Conservation (phyloP, 1,140 invertebrate genomes). For the Anastatus disparis region DNA sequence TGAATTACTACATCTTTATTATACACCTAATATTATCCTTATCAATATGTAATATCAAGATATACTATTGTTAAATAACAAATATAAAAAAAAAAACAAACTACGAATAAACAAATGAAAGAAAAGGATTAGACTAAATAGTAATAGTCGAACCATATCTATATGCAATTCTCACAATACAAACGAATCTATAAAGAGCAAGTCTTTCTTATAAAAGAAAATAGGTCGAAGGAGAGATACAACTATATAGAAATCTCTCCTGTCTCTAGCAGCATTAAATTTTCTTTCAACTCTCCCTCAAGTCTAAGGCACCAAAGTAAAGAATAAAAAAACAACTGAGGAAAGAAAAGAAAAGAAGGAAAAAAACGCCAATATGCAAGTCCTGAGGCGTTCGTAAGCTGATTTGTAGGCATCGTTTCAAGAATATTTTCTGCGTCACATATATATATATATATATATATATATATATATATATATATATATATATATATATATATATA, state of each 20-base stretch:
- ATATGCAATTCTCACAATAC: neutral
- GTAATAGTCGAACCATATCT: neutral
- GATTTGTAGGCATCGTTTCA: slow-evolving; percentile 17
- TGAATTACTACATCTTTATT: no score
- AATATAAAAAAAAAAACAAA: neutral
- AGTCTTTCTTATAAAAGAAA: slow-evolving; percentile 6
- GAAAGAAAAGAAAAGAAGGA: no score
- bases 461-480: neutral
- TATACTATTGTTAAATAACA: neutral
- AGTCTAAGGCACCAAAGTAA: no score
- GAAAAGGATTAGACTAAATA: neutral
- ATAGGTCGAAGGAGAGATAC: slow-evolving; percentile 7
- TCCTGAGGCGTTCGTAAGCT: neutral
- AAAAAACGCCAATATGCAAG: slow-evolving; percentile 20
- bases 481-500: neutral
- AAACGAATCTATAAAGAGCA: neutral
- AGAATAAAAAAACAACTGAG: no score
- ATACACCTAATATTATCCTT: no score
- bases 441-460: neutral
- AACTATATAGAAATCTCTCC: neutral
- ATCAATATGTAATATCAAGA: no score
- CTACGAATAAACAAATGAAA: neutral
- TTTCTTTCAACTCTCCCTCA: neutral
- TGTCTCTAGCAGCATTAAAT: neutral
- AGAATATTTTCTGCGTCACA: slow-evolving; percentile 20